A percentile compares a stretch with the other conserved stretches of the same genome.
These are phyloP conservation scores for Tympanoctomys barrerae DNA, from an alignment of 2,797 vertebrate species.

Conservation along the genomic window DNA sequence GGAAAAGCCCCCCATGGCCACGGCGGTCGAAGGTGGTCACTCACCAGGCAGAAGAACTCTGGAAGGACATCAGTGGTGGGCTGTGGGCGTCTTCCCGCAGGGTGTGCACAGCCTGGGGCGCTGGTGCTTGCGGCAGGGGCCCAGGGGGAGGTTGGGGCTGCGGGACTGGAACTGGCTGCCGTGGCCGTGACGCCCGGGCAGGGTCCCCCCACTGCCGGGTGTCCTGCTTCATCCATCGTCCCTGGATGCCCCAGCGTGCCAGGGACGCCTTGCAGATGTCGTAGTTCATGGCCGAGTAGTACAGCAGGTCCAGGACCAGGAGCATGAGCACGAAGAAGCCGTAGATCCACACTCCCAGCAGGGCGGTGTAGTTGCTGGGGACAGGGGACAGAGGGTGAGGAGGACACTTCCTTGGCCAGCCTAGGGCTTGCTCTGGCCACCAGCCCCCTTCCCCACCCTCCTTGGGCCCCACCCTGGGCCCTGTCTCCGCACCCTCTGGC, in stretches of 20 bases:
- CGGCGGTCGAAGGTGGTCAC: not conserved
- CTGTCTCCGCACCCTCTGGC: not conserved
- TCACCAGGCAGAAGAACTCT: constrained; percentile 97
- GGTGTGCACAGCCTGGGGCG: constrained; percentile 90
- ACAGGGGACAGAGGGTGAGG: constrained; percentile 19
- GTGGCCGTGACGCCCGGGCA: constrained; percentile 88
- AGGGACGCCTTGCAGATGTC: constrained; percentile 97
- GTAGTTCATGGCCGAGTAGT: constrained; percentile 99
- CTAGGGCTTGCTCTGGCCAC: not conserved
- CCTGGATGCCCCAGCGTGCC: constrained; percentile 97
- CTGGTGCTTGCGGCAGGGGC: constrained; percentile 58
- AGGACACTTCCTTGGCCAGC: not conserved
- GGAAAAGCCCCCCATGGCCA: rapidly evolving
- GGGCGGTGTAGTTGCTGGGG: constrained; percentile 96
- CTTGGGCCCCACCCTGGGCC: not conserved
- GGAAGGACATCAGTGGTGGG: constrained; percentile 94
- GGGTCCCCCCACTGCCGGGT: constrained; percentile 93
- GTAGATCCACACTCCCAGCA: constrained; percentile 99
- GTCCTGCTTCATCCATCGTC: constrained; percentile 96
- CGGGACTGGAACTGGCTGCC: constrained; percentile 81
- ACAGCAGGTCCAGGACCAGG: constrained; percentile 96
- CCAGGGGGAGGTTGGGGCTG: constrained; percentile 82
- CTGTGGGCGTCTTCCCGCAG: constrained; percentile 93
- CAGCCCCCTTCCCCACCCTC: not conserved
- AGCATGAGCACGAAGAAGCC: constrained; percentile 97